These are phyloP conservation scores for Murina feae DNA, from an alignment of 2,113 vertebrate genomes.

Conservation along the genomic window DNA sequence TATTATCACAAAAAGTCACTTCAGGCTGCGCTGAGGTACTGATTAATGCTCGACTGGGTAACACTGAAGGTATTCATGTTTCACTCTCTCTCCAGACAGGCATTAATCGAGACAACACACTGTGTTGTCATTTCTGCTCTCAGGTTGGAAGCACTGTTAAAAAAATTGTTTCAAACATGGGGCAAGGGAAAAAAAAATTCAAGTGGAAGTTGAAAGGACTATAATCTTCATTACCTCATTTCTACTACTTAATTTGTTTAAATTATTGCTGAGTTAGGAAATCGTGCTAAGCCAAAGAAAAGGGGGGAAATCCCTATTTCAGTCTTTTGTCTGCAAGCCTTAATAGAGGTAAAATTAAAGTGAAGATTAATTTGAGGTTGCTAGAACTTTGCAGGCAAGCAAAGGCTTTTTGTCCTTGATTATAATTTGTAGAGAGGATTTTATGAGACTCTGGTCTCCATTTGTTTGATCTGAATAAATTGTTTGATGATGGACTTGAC, in stretches of 20 bases:
- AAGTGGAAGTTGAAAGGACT: not conserved
- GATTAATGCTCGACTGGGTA: slow-evolving; percentile 44
- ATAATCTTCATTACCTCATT: not conserved
- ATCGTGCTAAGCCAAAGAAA: not conserved
- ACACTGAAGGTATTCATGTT: slow-evolving; percentile 40
- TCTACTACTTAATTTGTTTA: not conserved
- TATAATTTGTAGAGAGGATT: not conserved
- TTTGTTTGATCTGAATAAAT: not conserved
- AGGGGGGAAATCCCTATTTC: not conserved
- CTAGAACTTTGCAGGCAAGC: not conserved
- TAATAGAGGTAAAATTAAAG: not conserved
- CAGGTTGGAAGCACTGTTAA: slow-evolving; percentile 19
- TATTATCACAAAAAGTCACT: slow-evolving; percentile 63
- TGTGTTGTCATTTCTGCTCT: slow-evolving; percentile 32
- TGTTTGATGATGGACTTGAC: not conserved
- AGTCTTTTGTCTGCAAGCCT: not conserved
- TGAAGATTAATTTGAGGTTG: not conserved
- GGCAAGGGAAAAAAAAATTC: not conserved
- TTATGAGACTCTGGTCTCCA: not conserved
- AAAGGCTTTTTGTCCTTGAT: not conserved
- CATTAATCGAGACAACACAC: slow-evolving; percentile 35
- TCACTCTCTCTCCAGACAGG: slow-evolving; percentile 34
- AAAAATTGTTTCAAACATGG: not conserved
- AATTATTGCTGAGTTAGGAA: not conserved
- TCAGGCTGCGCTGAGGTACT: slow-evolving; percentile 44